Evolutionary conservation across 2,797 vertebrate species (phyloP).

Genomic region (Coluber constrictor): DNA sequence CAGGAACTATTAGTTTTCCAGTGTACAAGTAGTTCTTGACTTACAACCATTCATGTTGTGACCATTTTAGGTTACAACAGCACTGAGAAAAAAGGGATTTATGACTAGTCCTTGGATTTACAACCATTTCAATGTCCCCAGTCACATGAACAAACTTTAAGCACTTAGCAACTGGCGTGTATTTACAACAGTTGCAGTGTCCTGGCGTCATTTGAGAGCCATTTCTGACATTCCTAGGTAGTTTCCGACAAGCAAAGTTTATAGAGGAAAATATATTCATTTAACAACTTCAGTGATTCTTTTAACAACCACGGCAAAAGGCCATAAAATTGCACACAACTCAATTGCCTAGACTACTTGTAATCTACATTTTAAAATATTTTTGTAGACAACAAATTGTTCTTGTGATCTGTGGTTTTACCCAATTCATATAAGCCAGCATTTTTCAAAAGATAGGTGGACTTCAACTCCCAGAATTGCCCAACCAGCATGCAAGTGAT

Average conservation of each 20-base stretch:
- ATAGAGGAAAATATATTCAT: rapidly evolving
- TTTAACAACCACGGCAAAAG: background rate
- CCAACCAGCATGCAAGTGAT: background rate
- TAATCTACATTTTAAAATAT: background rate
- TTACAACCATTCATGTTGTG: background rate
- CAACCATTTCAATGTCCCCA: background rate
- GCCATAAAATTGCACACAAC: background rate
- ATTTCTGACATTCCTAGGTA: background rate
- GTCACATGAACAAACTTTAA: background rate
- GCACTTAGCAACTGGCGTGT: background rate
- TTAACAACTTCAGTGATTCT: background rate
- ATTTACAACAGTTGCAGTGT: background rate
- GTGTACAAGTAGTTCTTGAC: background rate
- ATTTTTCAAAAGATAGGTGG: background rate
- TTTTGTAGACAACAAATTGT: background rate
- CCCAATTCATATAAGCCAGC: background rate
- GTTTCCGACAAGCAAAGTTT: background rate
- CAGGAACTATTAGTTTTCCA: background rate
- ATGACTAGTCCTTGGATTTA: no score
- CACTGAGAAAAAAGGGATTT: background rate
- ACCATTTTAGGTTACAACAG: no score
- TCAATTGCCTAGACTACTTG: background rate
- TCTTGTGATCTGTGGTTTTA: background rate
- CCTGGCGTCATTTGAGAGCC: background rate
- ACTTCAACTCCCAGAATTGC: background rate